phyloP scores from a whole-genome alignment of 2,797 vertebrate species.

The Phoeniculus purpureus region DNA sequence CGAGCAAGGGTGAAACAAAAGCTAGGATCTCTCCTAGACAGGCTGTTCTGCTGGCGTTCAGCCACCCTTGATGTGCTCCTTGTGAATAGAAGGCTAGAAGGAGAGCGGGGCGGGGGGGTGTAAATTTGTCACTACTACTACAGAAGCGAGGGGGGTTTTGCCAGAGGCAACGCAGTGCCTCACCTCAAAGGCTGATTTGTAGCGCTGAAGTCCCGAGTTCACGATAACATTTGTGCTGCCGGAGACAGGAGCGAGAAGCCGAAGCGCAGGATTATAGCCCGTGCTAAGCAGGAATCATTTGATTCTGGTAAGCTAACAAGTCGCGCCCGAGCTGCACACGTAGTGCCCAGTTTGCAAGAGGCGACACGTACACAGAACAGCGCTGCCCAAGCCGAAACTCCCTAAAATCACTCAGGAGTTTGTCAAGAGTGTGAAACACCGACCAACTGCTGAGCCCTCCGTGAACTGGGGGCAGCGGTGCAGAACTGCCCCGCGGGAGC shows the following conservation, averaged over 20 bases:
- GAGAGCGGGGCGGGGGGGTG: conserved; percentile 19
- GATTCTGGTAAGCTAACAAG: not conserved
- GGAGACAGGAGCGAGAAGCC: not conserved
- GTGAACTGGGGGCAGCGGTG: fast-evolving
- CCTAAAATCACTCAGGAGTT: not conserved
- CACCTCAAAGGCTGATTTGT: not conserved
- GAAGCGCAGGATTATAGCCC: not conserved
- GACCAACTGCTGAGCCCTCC: not conserved
- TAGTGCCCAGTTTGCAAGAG: not conserved
- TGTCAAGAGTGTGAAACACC: fast-evolving
- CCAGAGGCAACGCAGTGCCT: not conserved
- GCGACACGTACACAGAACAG: not conserved
- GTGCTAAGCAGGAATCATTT: not conserved
- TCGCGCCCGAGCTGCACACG: not conserved
- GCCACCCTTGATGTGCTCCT: conserved; percentile 47
- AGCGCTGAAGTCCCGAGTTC: not conserved
- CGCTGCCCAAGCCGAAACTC: not conserved
- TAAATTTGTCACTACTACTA: conserved; percentile 63
- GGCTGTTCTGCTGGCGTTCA: conserved; percentile 57
- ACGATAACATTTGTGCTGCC: not conserved
- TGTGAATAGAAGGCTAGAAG: conserved; percentile 49
- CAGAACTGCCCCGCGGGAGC: not conserved
- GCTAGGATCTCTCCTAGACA: conserved; percentile 51
- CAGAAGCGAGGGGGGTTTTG: conserved; percentile 47
- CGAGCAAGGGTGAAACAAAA: conserved; percentile 45